Percentiles rank a stretch among this genome's conserved stretches.
phyloP scores from a whole-genome alignment of 2,888 invertebrate genomes.

The Caenorhabditis sp. region DNA sequence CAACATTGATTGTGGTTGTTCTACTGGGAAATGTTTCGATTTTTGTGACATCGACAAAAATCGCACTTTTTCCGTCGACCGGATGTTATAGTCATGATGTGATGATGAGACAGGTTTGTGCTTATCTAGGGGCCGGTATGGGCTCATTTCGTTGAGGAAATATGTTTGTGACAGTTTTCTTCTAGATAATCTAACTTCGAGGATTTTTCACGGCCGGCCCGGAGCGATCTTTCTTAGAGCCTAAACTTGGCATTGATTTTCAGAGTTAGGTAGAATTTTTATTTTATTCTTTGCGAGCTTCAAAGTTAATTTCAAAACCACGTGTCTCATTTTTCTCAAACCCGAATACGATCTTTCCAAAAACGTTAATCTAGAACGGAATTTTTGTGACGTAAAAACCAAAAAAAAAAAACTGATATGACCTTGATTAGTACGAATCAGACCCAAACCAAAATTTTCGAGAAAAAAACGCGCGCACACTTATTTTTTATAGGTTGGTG shows the following conservation, averaged over 20 bases:
- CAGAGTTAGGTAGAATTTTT: too few species aligned
- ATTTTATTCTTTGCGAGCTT: too few species aligned
- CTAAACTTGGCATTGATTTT: too few species aligned
- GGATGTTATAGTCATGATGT: constrained; percentile 66
- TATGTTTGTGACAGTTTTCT: not conserved
- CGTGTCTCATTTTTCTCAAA: not conserved
- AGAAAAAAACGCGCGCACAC: not conserved
- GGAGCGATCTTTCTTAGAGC: too few species aligned
- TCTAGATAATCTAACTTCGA: not conserved
- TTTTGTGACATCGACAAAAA: constrained; percentile 13
- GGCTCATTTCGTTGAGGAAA: not conserved
- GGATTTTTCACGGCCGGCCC: too few species aligned
- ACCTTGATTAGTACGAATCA: not conserved
- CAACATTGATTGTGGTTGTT: too few species aligned
- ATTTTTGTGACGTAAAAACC: constrained; percentile 10
- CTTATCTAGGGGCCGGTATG: not conserved
- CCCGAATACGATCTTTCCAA: too few species aligned
- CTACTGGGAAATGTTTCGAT: too few species aligned
- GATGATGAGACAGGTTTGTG: constrained; percentile 64
- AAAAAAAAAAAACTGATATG: not conserved
- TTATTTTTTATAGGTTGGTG: constrained; percentile 19
- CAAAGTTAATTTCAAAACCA: too few species aligned
- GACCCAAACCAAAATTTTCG: not conserved
- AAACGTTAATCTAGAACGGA: too few species aligned
- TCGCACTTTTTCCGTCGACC: constrained; percentile 62